Evolutionary conservation across 1,140 invertebrate species (phyloP).

Genomic region (Akabosia matsudoensis): DNA sequence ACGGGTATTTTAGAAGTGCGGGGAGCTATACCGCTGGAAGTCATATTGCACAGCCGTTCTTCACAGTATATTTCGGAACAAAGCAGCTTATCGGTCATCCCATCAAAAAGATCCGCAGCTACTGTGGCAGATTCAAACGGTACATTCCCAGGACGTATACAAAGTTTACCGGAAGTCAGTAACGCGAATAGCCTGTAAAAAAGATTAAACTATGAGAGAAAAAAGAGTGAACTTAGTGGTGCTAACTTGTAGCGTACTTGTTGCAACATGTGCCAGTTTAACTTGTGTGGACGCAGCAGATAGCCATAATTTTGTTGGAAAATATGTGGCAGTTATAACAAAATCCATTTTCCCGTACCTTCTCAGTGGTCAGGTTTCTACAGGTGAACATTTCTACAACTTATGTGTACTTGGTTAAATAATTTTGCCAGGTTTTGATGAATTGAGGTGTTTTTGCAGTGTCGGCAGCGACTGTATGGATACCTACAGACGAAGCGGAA

Average conservation of each 20-base stretch:
- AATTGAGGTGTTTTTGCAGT: not conserved
- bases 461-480: not conserved
- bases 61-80: not conserved
- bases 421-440: not conserved
- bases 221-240: conserved; percentile 19
- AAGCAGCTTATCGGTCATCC: not conserved
- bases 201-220: conserved; percentile 4
- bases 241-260: conserved; percentile 16
- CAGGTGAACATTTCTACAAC: not conserved
- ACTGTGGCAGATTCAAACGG: not conserved
- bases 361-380: not conserved
- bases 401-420: not conserved
- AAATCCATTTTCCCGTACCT: not conserved
- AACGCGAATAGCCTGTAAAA: not conserved
- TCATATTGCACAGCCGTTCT: not conserved
- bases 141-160: conserved; percentile 5
- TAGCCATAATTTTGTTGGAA: not conserved
- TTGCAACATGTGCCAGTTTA: conserved; percentile 20
- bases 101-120: conserved; percentile 1
- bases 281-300: not conserved
- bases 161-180: not conserved
- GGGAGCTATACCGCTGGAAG: not conserved
- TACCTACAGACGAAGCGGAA: not conserved
- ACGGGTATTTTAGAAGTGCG: not conserved
- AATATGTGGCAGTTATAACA: not conserved